Evolutionary conservation across 2,113 vertebrate species (phyloP), one percentile per base, ranked within the genome.

Genomic region (Rallus limicola): DNA sequence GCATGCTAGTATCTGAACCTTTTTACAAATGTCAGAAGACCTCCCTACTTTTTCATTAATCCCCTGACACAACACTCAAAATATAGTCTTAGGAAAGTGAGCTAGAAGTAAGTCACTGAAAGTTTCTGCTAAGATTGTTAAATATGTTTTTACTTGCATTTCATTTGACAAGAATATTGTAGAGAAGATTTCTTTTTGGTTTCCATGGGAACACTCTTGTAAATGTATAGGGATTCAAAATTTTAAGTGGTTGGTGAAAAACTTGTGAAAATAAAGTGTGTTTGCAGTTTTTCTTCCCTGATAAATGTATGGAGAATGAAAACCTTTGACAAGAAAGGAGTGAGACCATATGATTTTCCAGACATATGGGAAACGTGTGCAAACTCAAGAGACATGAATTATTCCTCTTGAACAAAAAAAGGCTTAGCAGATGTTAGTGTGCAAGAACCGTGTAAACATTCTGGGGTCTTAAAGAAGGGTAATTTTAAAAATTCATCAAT

Each of bases 131-230:
- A 72, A 92, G 78, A 84, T 78, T 83, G 69, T 93, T 96, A 92
- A 95, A 87, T 94, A 88, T 46, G 69, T 95, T 98, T 95, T 93
- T 96, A 95, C 92, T 94, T 92, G 58, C 72, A 48, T 88, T 94
- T 95, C 63, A 93, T 95, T 96, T 17, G 19, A 93, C 91, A 94
- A 93, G 93, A 96, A 94, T 40, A 94, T 88, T 95, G 85, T 85
- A 87, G 85, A 96, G 82, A 94, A 48, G 77, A 95, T 90, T 96
- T 97, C 90, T 90, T 97, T 97, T 88, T 71, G 62, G 97, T 98
- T 98, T 98, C 97, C 96, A 97, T 98, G 94, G 96, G 82, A 98
- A 98, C 96, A 59, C 36, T 90, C 83, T 82, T 94, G 62, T 88
- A 81, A 97, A 94, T 97, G 86, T 96, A 97, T 74, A 92, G 85